Base-by-base conservation (phyloP, 1,140 invertebrate genomes). In the Sipha flava region DNA sequence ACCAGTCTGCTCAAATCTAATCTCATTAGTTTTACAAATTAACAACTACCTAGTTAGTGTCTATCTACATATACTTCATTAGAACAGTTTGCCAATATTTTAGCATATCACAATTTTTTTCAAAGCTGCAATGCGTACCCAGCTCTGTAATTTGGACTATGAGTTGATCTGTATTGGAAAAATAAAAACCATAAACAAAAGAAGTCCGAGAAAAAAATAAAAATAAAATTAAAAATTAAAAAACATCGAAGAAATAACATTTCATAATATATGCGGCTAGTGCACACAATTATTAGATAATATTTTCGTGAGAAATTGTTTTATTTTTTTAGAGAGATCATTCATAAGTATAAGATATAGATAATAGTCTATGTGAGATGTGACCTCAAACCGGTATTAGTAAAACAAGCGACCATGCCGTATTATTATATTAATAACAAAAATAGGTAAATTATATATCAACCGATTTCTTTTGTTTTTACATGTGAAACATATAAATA, bases 71-170 rank as follows among this genome's bases (percentile, higher is more conserved):
- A 43, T 59, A 77, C 73, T 75, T 40, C 73, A 57, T 57, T 54
- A 57, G 34, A 75, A 75, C 49, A 75, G 45, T 75, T 75, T 57
- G 73, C 73, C 45, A 77, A 59, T 59, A 77, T 26, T 77, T 77
- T 77, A 57, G 73, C 73, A 77, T 77, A 77, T 77, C 73, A 77
- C 73, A 77, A 57, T 77, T 77, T 57, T 62, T 57, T 77, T 77
- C 73, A 77, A 77, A 77, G 73, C 73, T 77, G 73, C 73, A 77
- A 77, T 77, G 73, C 73, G 52, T 77, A 77, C 73, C 73, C 73
- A 77, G 73, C 52, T 77, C 73, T 77, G 73, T 77, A 77, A 59
- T 57, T 77, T 21, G 73, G 73, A 77, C 73, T 77, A 77, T 77
- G 73, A 37, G 73, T 77, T 29, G 73, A 77, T 77, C 73, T 77